phyloP scores from a whole-genome alignment of 2,797 vertebrate species.

The Xenentodon cancila region DNA sequence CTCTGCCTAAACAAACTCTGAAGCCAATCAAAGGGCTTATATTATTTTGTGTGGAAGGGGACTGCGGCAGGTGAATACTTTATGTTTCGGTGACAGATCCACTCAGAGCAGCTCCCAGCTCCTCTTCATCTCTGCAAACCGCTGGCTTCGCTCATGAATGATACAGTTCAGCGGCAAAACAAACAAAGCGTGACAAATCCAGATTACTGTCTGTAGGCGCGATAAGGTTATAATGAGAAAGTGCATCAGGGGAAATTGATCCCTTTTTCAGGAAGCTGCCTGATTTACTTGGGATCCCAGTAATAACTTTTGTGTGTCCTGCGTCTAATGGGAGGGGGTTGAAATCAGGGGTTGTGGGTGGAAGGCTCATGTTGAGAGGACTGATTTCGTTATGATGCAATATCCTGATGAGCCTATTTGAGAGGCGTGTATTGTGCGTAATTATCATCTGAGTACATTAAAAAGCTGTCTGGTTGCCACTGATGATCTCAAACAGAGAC shows the following conservation, averaged over 20 bases:
- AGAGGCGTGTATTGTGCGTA: constrained; percentile 42
- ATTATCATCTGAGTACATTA: constrained; percentile 62
- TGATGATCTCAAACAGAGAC: constrained; percentile 38
- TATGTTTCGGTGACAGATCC: constrained; percentile 58
- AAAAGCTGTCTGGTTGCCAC: constrained; percentile 60
- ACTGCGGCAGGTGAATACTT: constrained; percentile 63
- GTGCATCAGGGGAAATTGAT: constrained; percentile 82
- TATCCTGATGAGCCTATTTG: constrained; percentile 60
- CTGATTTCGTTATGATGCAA: constrained; percentile 74
- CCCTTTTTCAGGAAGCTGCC: constrained; percentile 80
- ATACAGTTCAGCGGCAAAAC: constrained; percentile 77
- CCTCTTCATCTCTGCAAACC: constrained; percentile 46
- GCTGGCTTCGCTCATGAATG: constrained; percentile 65
- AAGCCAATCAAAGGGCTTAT: constrained; percentile 71
- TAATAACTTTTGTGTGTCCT: constrained; percentile 82
- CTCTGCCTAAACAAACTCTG: constrained; percentile 74
- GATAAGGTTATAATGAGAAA: constrained; percentile 86
- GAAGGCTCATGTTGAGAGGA: constrained; percentile 54
- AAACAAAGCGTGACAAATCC: constrained; percentile 84
- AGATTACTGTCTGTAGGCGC: constrained; percentile 83
- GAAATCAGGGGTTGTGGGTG: constrained; percentile 42
- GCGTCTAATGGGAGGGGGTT: constrained; percentile 63
- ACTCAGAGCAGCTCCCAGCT: constrained; percentile 37
- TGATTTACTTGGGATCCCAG: constrained; percentile 77
- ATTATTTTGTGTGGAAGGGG: constrained; percentile 56